phyloP scores from a whole-genome alignment of 2,797 vertebrate genomes.

The Craterocephalus amniculus region DNA sequence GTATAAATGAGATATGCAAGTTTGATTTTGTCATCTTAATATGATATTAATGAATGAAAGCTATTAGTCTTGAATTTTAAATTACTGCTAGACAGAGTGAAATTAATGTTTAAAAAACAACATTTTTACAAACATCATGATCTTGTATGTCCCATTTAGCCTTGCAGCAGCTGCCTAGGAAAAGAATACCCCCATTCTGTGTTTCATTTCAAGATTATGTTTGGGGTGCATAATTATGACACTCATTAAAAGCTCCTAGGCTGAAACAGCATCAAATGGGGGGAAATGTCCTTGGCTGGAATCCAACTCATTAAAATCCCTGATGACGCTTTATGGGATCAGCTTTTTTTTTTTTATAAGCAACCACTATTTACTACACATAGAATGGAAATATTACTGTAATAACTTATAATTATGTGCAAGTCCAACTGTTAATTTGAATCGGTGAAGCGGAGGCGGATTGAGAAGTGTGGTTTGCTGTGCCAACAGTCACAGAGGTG shows the following conservation, averaged over 20 bases:
- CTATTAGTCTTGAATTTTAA: conserved; percentile 71
- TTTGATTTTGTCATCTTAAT: conserved; percentile 75
- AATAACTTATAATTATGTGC: conserved; percentile 77
- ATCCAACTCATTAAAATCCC: conserved; percentile 80
- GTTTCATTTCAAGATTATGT: conserved; percentile 77
- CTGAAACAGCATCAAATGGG: conserved; percentile 73
- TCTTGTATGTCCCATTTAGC: conserved; percentile 60
- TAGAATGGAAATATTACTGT: conserved; percentile 74
- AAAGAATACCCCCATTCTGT: conserved; percentile 50
- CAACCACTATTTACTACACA: conserved; percentile 71
- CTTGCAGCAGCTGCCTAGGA: conserved; percentile 57
- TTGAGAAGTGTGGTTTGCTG: conserved; percentile 48
- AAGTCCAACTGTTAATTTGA: conserved; percentile 73
- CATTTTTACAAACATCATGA: conserved; percentile 62
- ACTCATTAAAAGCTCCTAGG: conserved; percentile 78
- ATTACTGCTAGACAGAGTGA: conserved; percentile 47
- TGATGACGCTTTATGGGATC: conserved; percentile 71
- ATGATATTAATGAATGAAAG: conserved; percentile 76
- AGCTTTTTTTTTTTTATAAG: conserved; percentile 65
- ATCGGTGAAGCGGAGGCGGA: conserved; percentile 61
- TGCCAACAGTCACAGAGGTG: conserved; percentile 69
- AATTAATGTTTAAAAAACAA: conserved; percentile 63
- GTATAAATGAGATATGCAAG: conserved; percentile 70
- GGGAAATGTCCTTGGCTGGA: conserved; percentile 74
- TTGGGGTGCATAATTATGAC: conserved; percentile 77